Evolutionary conservation across 2,113 vertebrate genomes (phyloP).

Genomic region (Cyanoderma ruficeps): DNA sequence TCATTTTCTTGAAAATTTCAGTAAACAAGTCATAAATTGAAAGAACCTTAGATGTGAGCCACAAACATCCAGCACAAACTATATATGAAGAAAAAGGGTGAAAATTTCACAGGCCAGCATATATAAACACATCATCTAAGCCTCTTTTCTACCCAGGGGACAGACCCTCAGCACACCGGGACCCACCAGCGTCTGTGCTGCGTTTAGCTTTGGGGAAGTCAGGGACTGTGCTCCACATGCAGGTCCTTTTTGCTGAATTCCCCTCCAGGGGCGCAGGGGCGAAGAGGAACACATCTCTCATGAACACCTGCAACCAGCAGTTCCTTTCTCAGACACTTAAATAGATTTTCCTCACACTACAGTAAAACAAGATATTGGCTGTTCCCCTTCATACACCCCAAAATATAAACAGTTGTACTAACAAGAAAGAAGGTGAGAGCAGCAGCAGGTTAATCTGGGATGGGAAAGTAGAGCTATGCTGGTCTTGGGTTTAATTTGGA

Average conservation of each 20-base stretch:
- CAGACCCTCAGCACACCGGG: fast-evolving
- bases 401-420: neutral
- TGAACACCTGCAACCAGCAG: conserved; percentile 67
- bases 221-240: neutral
- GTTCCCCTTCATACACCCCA: conserved; percentile 47
- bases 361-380: neutral
- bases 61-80: neutral
- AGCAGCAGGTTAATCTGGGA: neutral
- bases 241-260: conserved; percentile 67
- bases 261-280: conserved; percentile 55
- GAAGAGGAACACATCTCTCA: conserved; percentile 69
- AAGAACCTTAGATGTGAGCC: neutral
- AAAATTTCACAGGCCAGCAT: neutral
- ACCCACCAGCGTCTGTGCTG: neutral
- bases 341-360: conserved; percentile 33
- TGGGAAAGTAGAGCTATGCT: neutral
- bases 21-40: neutral
- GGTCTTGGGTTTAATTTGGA: neutral
- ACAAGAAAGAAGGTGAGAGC: neutral
- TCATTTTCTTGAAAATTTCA: neutral
- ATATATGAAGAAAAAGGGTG: neutral
- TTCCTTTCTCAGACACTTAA: conserved; percentile 62
- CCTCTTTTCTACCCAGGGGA: neutral
- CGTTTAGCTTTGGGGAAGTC: conserved; percentile 66
- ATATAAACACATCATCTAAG: neutral